Evolutionary conservation across 2,797 vertebrate genomes (phyloP).

Genomic region (Sebastes baramenuke): DNA sequence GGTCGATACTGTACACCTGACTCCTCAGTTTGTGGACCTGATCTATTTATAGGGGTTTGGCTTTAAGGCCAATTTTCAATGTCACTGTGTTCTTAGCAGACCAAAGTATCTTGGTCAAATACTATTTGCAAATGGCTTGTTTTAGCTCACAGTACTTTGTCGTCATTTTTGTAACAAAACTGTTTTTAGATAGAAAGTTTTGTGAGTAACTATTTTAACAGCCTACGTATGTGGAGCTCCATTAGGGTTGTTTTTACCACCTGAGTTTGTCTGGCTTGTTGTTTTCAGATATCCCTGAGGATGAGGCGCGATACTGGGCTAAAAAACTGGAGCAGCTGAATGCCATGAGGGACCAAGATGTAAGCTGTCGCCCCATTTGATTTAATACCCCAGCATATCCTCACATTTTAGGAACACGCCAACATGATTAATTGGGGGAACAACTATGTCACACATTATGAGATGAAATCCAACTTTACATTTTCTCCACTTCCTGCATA

Average conservation of each 20-base stretch:
- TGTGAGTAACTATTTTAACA: constrained; percentile 3
- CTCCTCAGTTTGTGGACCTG: constrained; percentile 46
- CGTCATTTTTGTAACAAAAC: background rate
- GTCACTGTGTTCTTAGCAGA: constrained; percentile 27
- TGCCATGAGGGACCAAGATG: constrained; percentile 97
- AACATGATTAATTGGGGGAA: constrained; percentile 22
- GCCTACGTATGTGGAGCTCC: background rate
- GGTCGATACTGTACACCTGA: constrained; percentile 65
- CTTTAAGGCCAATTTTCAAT: constrained; percentile 36
- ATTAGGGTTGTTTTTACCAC: constrained; percentile 21
- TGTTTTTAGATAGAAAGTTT: background rate
- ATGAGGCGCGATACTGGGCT: constrained; percentile 98
- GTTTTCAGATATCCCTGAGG: constrained; percentile 94
- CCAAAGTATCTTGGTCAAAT: constrained; percentile 20
- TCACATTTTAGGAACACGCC: constrained; percentile 30
- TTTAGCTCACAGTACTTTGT: background rate
- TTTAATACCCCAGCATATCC: constrained; percentile 33
- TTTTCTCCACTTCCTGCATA: constrained; percentile 1
- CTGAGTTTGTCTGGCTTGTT: constrained; percentile 43
- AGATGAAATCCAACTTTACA: constrained; percentile 2
- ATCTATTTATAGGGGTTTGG: constrained; percentile 52
- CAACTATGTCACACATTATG: background rate
- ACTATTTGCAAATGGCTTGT: constrained; percentile 1
- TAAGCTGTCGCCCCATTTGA: constrained; percentile 73
- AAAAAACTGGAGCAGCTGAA: constrained; percentile 99